Evolutionary conservation across 2,797 vertebrate genomes (phyloP).

Genomic region (Remorina albescens): DNA sequence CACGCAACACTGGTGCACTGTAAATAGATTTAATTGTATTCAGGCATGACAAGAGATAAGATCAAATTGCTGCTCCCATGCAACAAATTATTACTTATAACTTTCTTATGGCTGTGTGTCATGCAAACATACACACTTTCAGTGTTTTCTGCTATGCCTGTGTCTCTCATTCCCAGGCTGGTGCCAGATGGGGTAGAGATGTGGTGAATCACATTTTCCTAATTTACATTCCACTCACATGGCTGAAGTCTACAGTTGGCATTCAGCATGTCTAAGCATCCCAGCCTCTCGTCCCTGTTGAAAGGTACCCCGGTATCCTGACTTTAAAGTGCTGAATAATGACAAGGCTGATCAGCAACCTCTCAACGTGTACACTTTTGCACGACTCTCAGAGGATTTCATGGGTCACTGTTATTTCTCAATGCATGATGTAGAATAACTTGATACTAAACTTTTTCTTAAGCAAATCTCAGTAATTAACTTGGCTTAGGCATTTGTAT

Average conservation of each 20-base stretch:
- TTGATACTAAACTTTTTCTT: conserved; percentile 5
- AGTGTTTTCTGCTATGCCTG: conserved; percentile 23
- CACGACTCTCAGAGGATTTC: conserved; percentile 21
- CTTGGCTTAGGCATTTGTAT: conserved; percentile 16
- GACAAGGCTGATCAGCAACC: conserved; percentile 47
- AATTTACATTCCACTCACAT: conserved; percentile 62
- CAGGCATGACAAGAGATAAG: conserved; percentile 34
- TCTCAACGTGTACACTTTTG: conserved; percentile 23
- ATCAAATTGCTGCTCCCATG: conserved; percentile 24
- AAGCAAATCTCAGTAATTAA: conserved; percentile 29
- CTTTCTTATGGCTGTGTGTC: background rate
- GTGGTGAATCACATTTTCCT: conserved; percentile 62
- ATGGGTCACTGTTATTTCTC: conserved; percentile 18
- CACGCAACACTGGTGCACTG: conserved; percentile 18
- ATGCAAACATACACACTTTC: background rate
- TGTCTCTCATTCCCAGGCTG: conserved; percentile 33
- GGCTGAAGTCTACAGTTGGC: conserved; percentile 56
- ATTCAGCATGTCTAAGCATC: conserved; percentile 46
- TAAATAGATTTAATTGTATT: conserved; percentile 27
- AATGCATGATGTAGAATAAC: conserved; percentile 11
- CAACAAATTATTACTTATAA: conserved; percentile 38
- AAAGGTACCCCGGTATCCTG: conserved; percentile 53
- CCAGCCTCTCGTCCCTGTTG: conserved; percentile 31
- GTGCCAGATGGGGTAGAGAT: conserved; percentile 64
- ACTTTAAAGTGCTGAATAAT: conserved; percentile 63